A percentile compares a stretch with the other conserved stretches of the same genome.
phyloP scores from a whole-genome alignment of 2,888 invertebrate species.

The Minunthozetes semirufus region DNA sequence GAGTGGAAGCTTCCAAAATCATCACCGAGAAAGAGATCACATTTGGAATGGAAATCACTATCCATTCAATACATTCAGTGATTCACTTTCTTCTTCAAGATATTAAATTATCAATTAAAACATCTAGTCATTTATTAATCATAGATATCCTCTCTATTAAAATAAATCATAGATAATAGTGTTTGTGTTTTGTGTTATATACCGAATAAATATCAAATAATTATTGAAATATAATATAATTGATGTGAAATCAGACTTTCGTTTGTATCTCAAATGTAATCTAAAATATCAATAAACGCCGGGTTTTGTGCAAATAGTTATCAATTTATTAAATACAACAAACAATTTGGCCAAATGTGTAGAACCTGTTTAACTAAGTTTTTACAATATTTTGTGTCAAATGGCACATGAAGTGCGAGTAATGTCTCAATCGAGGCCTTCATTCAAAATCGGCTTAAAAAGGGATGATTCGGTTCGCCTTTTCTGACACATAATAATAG shows the following conservation, averaged over 20 bases:
- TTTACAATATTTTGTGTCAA: not conserved
- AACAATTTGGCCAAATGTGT: not conserved
- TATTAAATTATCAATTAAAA: not conserved
- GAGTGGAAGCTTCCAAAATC: not conserved
- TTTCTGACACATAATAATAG: not conserved
- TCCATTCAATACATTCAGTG: not conserved
- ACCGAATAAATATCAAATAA: not conserved
- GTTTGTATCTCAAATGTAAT: not conserved
- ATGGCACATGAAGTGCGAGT: not conserved
- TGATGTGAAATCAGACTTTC: not conserved
- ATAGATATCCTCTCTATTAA: too few species aligned
- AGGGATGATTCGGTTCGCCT: slow-evolving; percentile 17
- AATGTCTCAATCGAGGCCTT: slow-evolving; percentile 2
- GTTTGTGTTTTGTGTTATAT: not conserved
- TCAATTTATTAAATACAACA: not conserved
- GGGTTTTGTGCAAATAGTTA: not conserved
- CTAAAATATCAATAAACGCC: not conserved
- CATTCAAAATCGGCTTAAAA: not conserved
- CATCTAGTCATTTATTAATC: too few species aligned
- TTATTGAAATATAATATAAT: not conserved
- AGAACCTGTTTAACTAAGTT: not conserved
- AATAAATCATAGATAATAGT: too few species aligned
- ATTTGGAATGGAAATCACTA: slow-evolving; percentile 10
- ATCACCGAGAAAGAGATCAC: slow-evolving; percentile 3
- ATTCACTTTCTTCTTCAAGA: not conserved